A percentile compares a stretch with the other conserved stretches of the same genome.
Conservation (phyloP, 2,888 invertebrate genomes). For the Leucozona laternaria region DNA sequence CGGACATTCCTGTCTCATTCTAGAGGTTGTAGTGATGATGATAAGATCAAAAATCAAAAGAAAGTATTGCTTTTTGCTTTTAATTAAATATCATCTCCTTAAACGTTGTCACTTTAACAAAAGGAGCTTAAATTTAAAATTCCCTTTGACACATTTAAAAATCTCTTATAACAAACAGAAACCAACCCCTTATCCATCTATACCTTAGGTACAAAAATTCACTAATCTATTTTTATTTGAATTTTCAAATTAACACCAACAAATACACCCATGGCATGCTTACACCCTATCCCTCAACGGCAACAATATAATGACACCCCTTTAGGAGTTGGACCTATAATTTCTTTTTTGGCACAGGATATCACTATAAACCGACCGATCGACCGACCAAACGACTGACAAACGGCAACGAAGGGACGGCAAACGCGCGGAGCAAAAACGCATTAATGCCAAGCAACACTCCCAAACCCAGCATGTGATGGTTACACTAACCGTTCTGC, state of each 20-base stretch:
- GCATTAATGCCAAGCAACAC: constrained; percentile 58
- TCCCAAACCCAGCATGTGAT: constrained; percentile 49
- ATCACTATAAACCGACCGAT: not conserved
- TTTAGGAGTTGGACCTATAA: constrained; percentile 25
- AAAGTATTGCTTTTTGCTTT: not conserved
- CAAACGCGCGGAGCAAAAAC: constrained; percentile 6
- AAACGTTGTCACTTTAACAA: not conserved
- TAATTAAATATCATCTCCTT: not conserved
- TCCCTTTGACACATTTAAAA: constrained; percentile 2
- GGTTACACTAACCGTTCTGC: constrained; percentile 36
- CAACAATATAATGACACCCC: constrained; percentile 11
- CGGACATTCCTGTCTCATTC: not conserved
- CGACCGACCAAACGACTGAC: not conserved
- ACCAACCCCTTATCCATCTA: not conserved
- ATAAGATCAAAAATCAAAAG: not conserved
- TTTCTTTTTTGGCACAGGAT: constrained; percentile 25
- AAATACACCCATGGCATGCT: constrained; percentile 20
- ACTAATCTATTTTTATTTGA: constrained; percentile 41
- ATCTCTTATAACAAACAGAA: not conserved
- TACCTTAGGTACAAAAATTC: not conserved
- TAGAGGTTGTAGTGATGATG: not conserved
- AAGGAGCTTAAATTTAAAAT: not conserved
- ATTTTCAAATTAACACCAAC: constrained; percentile 56
- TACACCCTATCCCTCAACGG: constrained; percentile 25
- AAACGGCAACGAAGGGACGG: not conserved